Base-by-base conservation (phyloP, 2,888 invertebrate genomes). In the Aspidapion aeneum region DNA sequence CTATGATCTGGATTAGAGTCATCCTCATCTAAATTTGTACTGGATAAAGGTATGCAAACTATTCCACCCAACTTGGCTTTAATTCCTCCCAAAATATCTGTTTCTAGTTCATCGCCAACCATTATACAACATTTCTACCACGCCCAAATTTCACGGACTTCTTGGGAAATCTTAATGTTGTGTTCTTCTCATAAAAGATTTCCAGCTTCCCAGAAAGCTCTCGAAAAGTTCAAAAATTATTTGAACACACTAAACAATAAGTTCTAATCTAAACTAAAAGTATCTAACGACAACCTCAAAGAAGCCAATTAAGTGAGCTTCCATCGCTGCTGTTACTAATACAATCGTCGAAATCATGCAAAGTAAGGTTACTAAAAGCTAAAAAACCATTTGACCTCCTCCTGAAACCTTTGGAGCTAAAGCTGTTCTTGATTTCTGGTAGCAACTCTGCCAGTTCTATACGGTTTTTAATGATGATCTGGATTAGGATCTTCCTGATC, bases 131-230 rank as follows among this genome's bases (percentile, higher is more conserved):
- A 85, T 61, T 85, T 81, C 0, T 75, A 87, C 84, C 18, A 94
- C 90, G 68, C 86, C 85, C 63, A 94, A 85, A 76, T 85, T 74
- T 87, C 86, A 81, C 92, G 93, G 22, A 93, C 93, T 72, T 90
- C 88, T 70, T 89, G 84, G 80, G 94, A 94, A 79, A 94, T 93
- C 76, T 88, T 85, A 69, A 88, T 85, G 77, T 91, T 86, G 0
- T 94, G 94, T 79, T 94, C 94, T 81, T 93, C 93, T 89, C 91
- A 93, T 1, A 90, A 90, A 72, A 91, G 82, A 81, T 94, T 93
- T 18, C 91, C 92, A 56, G 92, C n/a, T n/a, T n/a, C n/a, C n/a
- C n/a, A n/a, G n/a, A n/a, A n/a, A n/a, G n/a, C n/a, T n/a, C n/a
- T n/a, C n/a, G n/a, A n/a, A n/a, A n/a, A n/a, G n/a, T n/a, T n/a